phyloP scores from a whole-genome alignment of 2,888 invertebrate species.

The Cantharis flavilabris region DNA sequence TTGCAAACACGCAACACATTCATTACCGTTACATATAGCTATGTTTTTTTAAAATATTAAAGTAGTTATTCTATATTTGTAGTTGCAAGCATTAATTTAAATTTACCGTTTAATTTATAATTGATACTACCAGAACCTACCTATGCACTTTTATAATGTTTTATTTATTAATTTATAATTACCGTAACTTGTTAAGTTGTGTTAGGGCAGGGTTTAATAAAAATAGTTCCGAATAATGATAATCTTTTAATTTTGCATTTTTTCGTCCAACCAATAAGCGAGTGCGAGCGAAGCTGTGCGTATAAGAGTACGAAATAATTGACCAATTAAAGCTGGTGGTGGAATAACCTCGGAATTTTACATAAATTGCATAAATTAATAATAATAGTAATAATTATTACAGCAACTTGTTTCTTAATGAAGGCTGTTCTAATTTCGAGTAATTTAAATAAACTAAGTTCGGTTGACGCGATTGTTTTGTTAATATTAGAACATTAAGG shows the following conservation, averaged over 20 bases:
- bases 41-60: not conserved
- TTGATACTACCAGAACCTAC: not conserved
- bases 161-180: not conserved
- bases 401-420: not conserved
- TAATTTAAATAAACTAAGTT: not conserved
- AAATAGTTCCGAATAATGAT: not conserved
- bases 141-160: not conserved
- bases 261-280: not conserved
- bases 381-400: not conserved
- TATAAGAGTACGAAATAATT: not conserved
- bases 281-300: not conserved
- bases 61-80: conserved; percentile 1
- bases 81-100: not conserved
- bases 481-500: not conserved
- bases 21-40: not conserved
- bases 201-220: not conserved
- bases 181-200: not conserved
- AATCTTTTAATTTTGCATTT: not conserved
- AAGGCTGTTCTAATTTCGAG: not conserved
- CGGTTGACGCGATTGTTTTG: not conserved
- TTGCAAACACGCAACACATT: not conserved
- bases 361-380: not conserved
- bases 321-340: not conserved
- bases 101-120: conserved; percentile 2
- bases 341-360: not conserved